Percentiles rank a stretch among this genome's conserved stretches.
phyloP scores from a whole-genome alignment of 2,888 invertebrate species.

The Dynastes maya region DNA sequence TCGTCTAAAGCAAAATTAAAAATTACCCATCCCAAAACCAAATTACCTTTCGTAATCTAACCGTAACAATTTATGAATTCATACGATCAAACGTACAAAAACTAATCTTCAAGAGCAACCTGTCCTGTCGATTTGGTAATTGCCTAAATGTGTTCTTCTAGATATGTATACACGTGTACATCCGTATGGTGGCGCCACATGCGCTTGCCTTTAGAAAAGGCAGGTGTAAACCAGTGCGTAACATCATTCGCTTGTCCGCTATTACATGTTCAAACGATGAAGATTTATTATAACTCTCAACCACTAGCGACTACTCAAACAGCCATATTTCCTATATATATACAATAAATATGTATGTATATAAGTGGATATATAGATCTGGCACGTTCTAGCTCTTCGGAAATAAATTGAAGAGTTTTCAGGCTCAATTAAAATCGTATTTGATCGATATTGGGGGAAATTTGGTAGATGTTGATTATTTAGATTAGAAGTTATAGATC shows the following conservation, averaged over 20 bases:
- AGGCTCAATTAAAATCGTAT: slow-evolving; percentile 31
- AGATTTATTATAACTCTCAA: slow-evolving; percentile 8
- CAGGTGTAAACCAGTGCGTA: not conserved
- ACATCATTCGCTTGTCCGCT: not conserved
- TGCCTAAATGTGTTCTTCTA: not conserved
- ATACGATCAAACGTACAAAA: not conserved
- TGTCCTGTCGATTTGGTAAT: slow-evolving; percentile 27
- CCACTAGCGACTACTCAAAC: not conserved
- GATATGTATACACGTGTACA: not conserved
- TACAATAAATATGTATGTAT: no score
- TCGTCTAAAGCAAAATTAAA: no score
- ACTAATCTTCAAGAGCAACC: slow-evolving; percentile 31
- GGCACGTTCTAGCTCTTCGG: not conserved
- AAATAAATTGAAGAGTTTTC: slow-evolving; percentile 32
- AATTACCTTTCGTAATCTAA: not conserved
- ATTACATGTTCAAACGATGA: slow-evolving; percentile 1
- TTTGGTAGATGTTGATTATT: not conserved
- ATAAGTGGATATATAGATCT: not conserved
- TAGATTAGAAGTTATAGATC: not conserved
- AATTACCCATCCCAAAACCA: not conserved
- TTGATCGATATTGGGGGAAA: slow-evolving; percentile 3
- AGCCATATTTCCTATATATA: no score
- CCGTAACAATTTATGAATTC: not conserved
- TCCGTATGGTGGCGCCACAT: slow-evolving; percentile 21
- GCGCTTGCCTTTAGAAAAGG: not conserved